Conservation (phyloP, 92 coral and sea anemone species). For the Siderastrea radians region DNA sequence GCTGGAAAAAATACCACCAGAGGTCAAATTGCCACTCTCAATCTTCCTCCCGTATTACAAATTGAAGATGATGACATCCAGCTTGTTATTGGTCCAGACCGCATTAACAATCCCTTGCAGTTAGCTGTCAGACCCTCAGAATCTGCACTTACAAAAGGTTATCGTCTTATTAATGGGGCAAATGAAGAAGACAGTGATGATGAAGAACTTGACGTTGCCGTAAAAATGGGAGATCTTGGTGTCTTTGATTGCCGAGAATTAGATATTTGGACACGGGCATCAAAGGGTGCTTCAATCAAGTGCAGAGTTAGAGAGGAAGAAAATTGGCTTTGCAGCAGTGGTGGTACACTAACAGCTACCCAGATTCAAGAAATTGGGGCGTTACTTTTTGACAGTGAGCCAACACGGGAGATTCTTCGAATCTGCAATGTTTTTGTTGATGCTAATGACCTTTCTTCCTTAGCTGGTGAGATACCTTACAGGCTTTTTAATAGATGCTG, state of each 20-base stretch:
- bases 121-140: constrained; percentile 22
- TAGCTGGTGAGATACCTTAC: constrained; percentile 62
- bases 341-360: constrained; percentile 12
- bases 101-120: constrained; percentile 35
- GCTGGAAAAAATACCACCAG: constrained; percentile 11
- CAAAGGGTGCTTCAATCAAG: constrained; percentile 12
- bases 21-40: constrained; percentile 38
- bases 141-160: background rate
- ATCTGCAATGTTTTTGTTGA: constrained; percentile 39
- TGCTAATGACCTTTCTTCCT: constrained; percentile 49
- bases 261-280: constrained; percentile 58
- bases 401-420: constrained; percentile 39
- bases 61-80: constrained; percentile 26
- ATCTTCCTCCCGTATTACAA: constrained; percentile 45
- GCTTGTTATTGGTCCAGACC: constrained; percentile 26
- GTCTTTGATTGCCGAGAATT: constrained; percentile 33
- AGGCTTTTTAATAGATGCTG: constrained; percentile 59
- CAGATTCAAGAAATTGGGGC: constrained; percentile 17
- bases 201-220: constrained; percentile 47
- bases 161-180: too few relatives aligned
- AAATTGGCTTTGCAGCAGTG: constrained; percentile 39
- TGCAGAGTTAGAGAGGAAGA: constrained; percentile 31
- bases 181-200: constrained; percentile 49
- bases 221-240: constrained; percentile 56
- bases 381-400: constrained; percentile 40